Evolutionary conservation across 2,113 vertebrate species (phyloP).

Genomic region (Sterna hirundo): DNA sequence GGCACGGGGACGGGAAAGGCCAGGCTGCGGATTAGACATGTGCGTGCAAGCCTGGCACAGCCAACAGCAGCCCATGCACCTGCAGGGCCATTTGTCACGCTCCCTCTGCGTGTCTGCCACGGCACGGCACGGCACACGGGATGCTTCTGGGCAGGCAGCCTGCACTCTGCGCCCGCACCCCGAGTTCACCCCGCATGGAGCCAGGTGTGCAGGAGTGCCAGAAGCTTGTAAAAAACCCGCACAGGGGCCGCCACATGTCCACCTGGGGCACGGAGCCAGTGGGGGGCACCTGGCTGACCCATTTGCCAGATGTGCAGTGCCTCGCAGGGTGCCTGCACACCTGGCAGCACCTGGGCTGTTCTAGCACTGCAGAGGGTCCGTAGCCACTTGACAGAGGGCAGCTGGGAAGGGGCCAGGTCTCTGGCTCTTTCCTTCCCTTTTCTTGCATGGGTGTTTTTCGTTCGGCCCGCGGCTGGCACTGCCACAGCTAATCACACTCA

Average conservation of each 20-base stretch:
- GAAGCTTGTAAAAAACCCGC: background rate
- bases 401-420: background rate
- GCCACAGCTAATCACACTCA: background rate
- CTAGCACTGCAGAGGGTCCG: background rate
- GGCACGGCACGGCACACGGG: fast-evolving
- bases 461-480: background rate
- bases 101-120: background rate
- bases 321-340: background rate
- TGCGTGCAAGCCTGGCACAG: background rate
- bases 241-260: background rate
- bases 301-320: background rate
- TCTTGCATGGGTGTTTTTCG: background rate
- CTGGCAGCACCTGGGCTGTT: background rate
- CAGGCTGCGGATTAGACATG: background rate
- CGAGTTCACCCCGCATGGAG: background rate
- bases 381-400: background rate
- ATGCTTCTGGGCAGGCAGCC: background rate
- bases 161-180: background rate
- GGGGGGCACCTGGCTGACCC: background rate
- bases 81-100: background rate
- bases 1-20: background rate
- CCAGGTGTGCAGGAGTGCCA: background rate
- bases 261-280: fast-evolving
- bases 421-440: background rate
- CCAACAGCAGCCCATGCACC: background rate